Percentiles rank a stretch among this genome's conserved stretches.
Conservation (phyloP, 2,113 vertebrate species). For the Trematocara macrostoma region DNA sequence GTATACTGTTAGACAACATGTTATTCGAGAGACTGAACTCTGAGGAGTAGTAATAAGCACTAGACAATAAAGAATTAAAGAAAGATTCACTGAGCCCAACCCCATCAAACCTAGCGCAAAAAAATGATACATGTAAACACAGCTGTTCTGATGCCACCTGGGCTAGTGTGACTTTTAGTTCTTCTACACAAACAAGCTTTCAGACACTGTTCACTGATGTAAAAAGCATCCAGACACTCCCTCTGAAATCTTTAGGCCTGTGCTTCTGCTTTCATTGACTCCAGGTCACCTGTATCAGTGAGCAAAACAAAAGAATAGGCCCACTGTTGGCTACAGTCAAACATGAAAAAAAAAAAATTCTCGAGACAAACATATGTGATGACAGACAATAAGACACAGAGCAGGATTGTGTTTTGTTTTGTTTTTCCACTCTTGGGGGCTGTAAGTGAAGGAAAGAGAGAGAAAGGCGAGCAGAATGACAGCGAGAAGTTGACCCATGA, state of each 20-base stretch:
- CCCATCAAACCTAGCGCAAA: neutral
- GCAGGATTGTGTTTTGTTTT: neutral
- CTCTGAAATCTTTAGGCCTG: conserved; percentile 38
- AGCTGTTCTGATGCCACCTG: neutral
- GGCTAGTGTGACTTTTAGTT: neutral
- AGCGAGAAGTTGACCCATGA: neutral
- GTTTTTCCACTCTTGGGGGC: neutral
- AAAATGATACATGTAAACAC: neutral
- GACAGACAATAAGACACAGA: neutral
- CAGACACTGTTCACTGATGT: neutral
- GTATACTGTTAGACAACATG: neutral
- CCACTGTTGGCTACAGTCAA: conserved; percentile 16
- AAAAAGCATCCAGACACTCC: neutral
- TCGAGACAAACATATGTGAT: neutral
- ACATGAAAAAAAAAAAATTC: neutral
- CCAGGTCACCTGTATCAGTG: conserved; percentile 22
- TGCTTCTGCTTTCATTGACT: conserved; percentile 16
- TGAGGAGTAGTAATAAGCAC: neutral
- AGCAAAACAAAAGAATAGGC: conserved; percentile 22
- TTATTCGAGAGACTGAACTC: neutral
- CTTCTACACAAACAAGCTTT: neutral
- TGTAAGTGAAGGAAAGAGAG: neutral
- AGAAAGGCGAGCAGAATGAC: neutral
- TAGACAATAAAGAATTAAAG: neutral
- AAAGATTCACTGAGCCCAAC: neutral